Conservation (phyloP, 2,797 vertebrate species). For the Balearica regulorum region DNA sequence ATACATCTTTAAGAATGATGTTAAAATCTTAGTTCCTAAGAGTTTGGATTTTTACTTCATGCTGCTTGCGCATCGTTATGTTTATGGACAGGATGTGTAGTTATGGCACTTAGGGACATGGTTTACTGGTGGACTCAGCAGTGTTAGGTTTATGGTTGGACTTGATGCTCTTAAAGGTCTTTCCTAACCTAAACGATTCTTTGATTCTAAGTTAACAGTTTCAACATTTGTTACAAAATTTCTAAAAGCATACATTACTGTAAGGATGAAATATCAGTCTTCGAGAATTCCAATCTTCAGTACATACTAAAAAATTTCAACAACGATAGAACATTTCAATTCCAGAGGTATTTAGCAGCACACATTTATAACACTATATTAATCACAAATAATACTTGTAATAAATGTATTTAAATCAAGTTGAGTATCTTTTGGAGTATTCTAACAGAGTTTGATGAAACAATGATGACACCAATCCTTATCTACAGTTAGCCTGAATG, state of each 20-base stretch:
- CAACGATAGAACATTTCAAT: neutral
- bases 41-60: neutral
- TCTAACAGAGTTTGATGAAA: neutral
- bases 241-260: neutral
- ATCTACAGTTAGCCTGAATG: neutral
- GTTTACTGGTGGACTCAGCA: neutral
- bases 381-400: neutral
- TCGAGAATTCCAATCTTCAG: neutral
- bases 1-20: neutral
- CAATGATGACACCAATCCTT: neutral
- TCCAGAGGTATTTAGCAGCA: neutral
- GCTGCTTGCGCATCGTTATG: neutral
- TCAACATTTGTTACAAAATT: neutral
- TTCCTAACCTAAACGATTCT: no score
- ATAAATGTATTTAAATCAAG: neutral
- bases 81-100: neutral
- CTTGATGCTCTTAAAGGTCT: no score
- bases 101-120: neutral
- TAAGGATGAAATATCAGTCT: neutral
- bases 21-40: neutral
- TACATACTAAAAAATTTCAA: neutral
- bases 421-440: neutral
- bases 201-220: neutral
- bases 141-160: neutral
- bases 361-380: neutral